Conservation (phyloP, 2,888 invertebrate species). For the Eupithecia subumbrata region DNA sequence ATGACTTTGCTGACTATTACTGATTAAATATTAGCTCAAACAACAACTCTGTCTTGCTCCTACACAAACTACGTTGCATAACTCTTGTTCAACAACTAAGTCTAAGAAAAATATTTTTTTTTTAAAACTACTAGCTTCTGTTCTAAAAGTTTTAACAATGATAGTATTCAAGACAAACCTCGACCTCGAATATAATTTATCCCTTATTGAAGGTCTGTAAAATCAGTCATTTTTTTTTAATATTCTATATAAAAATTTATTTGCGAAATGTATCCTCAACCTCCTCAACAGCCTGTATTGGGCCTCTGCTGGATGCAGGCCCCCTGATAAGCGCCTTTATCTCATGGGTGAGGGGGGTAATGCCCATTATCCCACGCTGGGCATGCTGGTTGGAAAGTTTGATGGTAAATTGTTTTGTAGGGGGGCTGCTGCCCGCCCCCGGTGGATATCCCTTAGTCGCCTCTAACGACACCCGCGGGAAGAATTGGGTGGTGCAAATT, state of each 20-base stretch:
- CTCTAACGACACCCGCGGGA: no score
- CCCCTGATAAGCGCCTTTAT: no score
- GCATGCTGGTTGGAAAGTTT: no score
- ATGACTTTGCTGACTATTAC: neutral
- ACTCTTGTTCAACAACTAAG: neutral
- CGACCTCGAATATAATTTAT: neutral
- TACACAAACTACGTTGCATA: neutral
- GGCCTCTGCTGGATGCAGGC: no score
- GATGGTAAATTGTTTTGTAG: no score
- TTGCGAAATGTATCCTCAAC: neutral
- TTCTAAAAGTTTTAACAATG: neutral
- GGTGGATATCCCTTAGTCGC: no score
- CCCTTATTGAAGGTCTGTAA: neutral
- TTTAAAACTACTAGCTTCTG: neutral
- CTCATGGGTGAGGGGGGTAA: no score
- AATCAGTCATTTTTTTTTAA: neutral
- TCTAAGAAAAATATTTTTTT: neutral
- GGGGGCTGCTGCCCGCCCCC: no score
- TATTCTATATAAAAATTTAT: neutral
- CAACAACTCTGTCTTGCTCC: slow-evolving; percentile 2
- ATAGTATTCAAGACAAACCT: neutral
- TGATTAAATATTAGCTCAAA: slow-evolving; percentile 4
- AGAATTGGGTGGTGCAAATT: no score
- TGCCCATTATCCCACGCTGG: no score
- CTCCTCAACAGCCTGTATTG: no score